phyloP scores from a whole-genome alignment of 1,140 invertebrate species.

The Oscheius sp. region DNA sequence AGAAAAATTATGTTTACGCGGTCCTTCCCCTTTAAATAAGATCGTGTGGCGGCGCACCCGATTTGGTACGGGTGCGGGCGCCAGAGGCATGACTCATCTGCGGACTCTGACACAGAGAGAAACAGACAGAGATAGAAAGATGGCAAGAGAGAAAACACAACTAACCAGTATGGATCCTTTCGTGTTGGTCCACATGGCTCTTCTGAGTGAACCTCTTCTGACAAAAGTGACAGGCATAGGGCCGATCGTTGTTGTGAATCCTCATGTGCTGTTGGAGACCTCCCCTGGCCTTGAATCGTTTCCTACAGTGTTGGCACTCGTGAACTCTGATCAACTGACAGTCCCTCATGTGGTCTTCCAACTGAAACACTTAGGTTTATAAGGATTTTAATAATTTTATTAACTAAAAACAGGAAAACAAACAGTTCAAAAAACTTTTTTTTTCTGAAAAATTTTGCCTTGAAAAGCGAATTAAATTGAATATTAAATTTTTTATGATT shows the following conservation, averaged over 20 bases:
- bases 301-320: constrained; percentile 49
- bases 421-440: no score
- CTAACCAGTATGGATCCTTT: constrained; percentile 55
- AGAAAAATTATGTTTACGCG: no score
- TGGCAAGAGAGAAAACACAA: background rate
- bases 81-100: no score
- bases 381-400: no score
- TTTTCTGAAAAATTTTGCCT: constrained; percentile 15
- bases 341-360: constrained; percentile 64
- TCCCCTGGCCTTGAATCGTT: constrained; percentile 56
- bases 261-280: constrained; percentile 57
- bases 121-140: no score
- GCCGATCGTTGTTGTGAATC: constrained; percentile 57
- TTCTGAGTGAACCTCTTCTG: constrained; percentile 57
- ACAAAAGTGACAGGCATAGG: constrained; percentile 52
- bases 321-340: constrained; percentile 50
- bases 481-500: background rate
- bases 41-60: no score
- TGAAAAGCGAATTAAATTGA: background rate
- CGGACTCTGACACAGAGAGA: no score
- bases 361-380: no score
- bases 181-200: constrained; percentile 58
- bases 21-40: no score
- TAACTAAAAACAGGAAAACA: no score
- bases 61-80: no score